Evolutionary conservation across 2,888 invertebrate genomes (phyloP), one percentile per base, ranked within the genome.

Genomic region (Platerodrilus igneus): DNA sequence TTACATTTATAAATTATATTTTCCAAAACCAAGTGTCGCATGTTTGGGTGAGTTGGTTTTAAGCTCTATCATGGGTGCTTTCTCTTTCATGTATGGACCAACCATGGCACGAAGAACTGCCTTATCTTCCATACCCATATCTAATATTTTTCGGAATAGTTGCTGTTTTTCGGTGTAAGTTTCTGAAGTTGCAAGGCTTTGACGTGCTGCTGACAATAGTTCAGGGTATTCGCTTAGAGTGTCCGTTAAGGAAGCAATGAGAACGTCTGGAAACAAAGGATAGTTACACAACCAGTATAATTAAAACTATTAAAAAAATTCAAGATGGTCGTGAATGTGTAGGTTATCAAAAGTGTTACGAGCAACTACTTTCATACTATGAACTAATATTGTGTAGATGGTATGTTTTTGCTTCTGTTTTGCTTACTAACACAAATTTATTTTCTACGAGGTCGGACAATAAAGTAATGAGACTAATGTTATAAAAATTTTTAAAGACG

Each of bases 141-240:
- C 72, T 52, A 76, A 59, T 49, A 76, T 71, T 49, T 76, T 76
- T 29, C 67, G 70, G 64, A 77, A 69, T 47, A 74, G 50, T 25
- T 59, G 55, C 31, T 63, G 62, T n/a, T 58, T 54, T n/a, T 62
- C 52, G 3, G 47, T 47, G 18, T 52, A 51, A 3, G 53, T 42
- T 25, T 54, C 48, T 21, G 48, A 38, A 16, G 49, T 40, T 14
- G 45, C 36, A 34, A 53, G 37, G 26, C 48, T 53, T 33, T 56
- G 50, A 32, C 50, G 38, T n/a, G 52, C 51, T 18, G 49, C 66
- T 38, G 76, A 73, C 54, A 81, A 66, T 10, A 83, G 60, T 55
- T 83, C 83, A 0, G 84, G 83, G 58, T 83, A 82, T 55, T 85
- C 84, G 20, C 76, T 77, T 48, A 86, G 69, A 0, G 83, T 83